Evolutionary conservation across 2,797 vertebrate species (phyloP), one percentile per base, ranked within the genome.

Genomic region (Tapirus indicus): DNA sequence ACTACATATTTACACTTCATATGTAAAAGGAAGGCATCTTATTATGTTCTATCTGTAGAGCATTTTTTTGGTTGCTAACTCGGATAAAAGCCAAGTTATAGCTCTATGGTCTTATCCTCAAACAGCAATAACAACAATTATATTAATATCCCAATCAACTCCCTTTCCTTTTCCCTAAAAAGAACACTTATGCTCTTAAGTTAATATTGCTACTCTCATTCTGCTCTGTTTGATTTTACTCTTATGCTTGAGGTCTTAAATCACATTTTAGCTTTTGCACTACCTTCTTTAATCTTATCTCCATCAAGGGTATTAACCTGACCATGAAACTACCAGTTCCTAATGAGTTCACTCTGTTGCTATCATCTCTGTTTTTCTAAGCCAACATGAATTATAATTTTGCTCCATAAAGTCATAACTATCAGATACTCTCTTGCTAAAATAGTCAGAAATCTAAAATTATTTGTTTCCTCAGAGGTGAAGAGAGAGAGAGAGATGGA

Each of bases 361-460:
- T 86, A 21, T 74, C 58, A 83, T 17, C 3, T 91, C 29, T 91
- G 32, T 6, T 54, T 75, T 90, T 72, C 58, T 77, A 96, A 72
- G n/a, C 49, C 93, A 88, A 94, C 38, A 47, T 85, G 58, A 96
- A 79, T 82, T 29, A 62, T 27, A 79, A 88, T 38, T 96, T 47
- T 83, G 20, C 32, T 18, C 20, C 80, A 86, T 27, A 72, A 87
- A 85, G 35, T n/a, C 41, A 25, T 38, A 93, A 23, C 44, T 77
- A 64, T 38, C 14, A 62, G 13, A 90, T 25, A 96, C 2, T 84
- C n/a, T 92, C 38, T 83, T 86, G 84, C 9, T 96, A 93, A 91
- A 95, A 89, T 64, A 90, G 17, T 66, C 66, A 94, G 66, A 96
- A 95, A 83, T 47, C 56, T 38, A 93, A 94, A 88, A 74, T 85